Evolutionary conservation across 2,797 vertebrate species (phyloP), one percentile per base, ranked within the genome.

Genomic region (Steatocranus sp.): DNA sequence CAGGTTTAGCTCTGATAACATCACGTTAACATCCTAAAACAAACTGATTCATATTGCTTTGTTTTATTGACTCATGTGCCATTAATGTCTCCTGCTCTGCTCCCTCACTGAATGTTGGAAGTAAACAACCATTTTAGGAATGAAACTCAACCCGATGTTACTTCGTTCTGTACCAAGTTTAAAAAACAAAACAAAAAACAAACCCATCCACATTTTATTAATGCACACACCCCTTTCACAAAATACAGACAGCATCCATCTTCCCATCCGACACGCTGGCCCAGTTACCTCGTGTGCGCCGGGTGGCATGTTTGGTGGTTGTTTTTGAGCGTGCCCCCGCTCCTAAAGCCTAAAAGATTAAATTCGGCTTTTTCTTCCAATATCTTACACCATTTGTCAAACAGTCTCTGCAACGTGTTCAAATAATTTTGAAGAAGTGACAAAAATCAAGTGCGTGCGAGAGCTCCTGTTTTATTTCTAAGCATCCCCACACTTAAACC

Each of bases 201-300:
- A 89, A 86, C 68, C 34, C 83, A 66, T 81, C 76, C 81, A 88
- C 73, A 15, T 86, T 84, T 83, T 79, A 79, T 80, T 92, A 91
- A 91, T 89, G 88, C 90, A 93, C 88, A 80, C 76, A 32, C 58
- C 86, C 91, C 81, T 84, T 85, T 66, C 18, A 87, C 80, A 86
- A 73, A 73, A 73, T 73, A 48, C 25, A 48, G 68, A 73, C 68
- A 48, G 7, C 25, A 73, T 48, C 68, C 68, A 73, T 73, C 43
- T 46, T 30, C 17, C 41, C 15, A 48, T 48, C 25, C 2, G 3
- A 3, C 41, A 73, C 25, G 17, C 68, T 48, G 43, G 68, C 43
- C 43, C 68, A 30, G 43, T 73, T 73, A 54, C 48, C 50, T 79
- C 38, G 23, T 75, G 80, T 49, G 46, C 50, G 30, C 73, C 18